Percentiles rank a stretch among this genome's conserved stretches.
phyloP scores from a whole-genome alignment of 2,888 invertebrate species.

The Drosophila rellima region DNA sequence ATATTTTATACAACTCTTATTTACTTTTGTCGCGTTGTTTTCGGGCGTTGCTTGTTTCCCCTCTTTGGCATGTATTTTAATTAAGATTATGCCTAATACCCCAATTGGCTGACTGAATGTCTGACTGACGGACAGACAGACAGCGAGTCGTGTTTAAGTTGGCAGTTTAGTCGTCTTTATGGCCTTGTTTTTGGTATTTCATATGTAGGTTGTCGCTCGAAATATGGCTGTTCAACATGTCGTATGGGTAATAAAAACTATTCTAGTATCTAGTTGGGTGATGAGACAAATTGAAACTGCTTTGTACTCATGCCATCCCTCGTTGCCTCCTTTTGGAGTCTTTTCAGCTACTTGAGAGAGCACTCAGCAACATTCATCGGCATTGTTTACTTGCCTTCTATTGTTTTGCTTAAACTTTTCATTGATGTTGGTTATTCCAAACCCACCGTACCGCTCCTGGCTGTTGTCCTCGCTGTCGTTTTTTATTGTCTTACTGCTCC shows the following conservation, averaged over 20 bases:
- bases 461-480: conserved; percentile 47
- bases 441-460: conserved; percentile 33
- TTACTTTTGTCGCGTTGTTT: conserved; percentile 41
- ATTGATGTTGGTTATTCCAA: conserved; percentile 75
- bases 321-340: conserved; percentile 27
- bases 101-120: conserved; percentile 26
- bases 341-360: conserved; percentile 58
- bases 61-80: conserved; percentile 54
- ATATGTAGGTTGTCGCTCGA: conserved; percentile 24
- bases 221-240: conserved; percentile 62
- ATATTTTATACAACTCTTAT: conserved; percentile 56
- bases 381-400: conserved; percentile 74
- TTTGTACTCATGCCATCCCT: neutral
- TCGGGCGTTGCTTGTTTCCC: conserved; percentile 23
- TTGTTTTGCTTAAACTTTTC: conserved; percentile 80
- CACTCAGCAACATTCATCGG: conserved; percentile 75
- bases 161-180: conserved; percentile 21
- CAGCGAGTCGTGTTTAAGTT: conserved; percentile 13
- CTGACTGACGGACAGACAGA: conserved; percentile 11
- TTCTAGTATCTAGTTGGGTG: conserved; percentile 15
- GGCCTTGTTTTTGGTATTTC: conserved; percentile 22
- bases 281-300: conserved; percentile 8
- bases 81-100: conserved; percentile 59
- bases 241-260: conserved; percentile 68
- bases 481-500: conserved; percentile 49